Percentiles rank a stretch among this genome's conserved stretches.
These are phyloP conservation scores for Patagioenas fasciata DNA, from an alignment of 2,113 vertebrate genomes.

Conservation along the genomic window DNA sequence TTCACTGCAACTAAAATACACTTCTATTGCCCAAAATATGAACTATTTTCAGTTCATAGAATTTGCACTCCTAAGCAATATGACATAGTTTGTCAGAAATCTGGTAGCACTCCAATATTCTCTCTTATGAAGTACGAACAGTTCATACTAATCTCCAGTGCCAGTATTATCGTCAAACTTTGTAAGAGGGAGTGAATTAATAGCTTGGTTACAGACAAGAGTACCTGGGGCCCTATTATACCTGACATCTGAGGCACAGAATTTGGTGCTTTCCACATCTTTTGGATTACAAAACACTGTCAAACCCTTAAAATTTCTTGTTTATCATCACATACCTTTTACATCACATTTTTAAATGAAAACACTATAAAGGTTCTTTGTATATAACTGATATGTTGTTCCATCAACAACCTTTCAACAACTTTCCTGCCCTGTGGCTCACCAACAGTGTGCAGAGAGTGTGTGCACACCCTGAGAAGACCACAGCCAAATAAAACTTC, in stretches of 20 bases:
- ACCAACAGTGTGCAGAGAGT: fast-evolving
- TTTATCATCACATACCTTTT: not conserved
- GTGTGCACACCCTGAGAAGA: not conserved
- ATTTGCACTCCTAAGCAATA: not conserved
- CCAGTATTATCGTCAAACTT: not conserved
- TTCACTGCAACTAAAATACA: not conserved
- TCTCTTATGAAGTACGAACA: not conserved
- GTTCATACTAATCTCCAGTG: not conserved
- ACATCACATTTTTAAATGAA: not conserved
- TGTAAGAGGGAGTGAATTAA: not conserved
- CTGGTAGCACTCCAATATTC: not conserved
- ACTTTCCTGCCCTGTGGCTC: not conserved
- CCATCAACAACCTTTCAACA: not conserved
- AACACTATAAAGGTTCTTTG: not conserved
- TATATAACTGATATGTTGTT: not conserved
- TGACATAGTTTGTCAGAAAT: not conserved
- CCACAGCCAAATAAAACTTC: not conserved
- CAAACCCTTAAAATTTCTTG: not conserved
- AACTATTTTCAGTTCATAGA: not conserved
- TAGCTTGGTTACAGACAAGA: not conserved
- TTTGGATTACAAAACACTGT: not conserved
- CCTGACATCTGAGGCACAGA: not conserved
- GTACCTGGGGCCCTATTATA: not conserved
- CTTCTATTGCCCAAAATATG: not conserved
- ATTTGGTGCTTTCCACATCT: not conserved